Percentiles rank a stretch among this genome's conserved stretches.
phyloP scores from a whole-genome alignment of 1,140 invertebrate genomes.

The Ceratosolen solmsi region DNA sequence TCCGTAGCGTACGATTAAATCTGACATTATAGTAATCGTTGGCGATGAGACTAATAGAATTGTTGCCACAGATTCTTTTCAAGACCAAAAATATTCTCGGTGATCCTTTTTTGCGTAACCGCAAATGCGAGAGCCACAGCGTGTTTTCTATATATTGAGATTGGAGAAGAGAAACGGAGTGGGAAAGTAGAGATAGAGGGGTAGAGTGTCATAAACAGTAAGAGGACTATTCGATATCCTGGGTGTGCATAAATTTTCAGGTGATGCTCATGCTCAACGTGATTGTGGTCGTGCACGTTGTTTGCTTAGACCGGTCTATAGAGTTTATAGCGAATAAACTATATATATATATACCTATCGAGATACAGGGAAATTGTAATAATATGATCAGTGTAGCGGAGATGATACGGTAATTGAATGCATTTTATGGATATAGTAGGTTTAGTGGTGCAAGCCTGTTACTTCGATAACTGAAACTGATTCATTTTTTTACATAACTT shows the following conservation, averaged over 20 bases:
- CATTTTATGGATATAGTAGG: background rate
- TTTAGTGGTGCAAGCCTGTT: background rate
- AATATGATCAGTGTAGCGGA: background rate
- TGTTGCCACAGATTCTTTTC: too few species aligned
- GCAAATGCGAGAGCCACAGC: background rate
- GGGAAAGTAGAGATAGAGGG: too few species aligned
- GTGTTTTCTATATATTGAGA: too few species aligned
- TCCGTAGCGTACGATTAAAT: too few species aligned
- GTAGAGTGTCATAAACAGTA: too few species aligned
- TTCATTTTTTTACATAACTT: background rate
- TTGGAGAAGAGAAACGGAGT: too few species aligned
- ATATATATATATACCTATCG: background rate
- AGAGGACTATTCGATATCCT: slow-evolving; percentile 26
- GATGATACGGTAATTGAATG: background rate
- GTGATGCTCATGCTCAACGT: background rate
- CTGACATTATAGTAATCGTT: too few species aligned
- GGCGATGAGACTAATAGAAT: too few species aligned
- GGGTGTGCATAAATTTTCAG: slow-evolving; percentile 5
- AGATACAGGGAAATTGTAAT: slow-evolving; percentile 23
- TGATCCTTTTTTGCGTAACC: slow-evolving; percentile 25
- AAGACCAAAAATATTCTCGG: too few species aligned
- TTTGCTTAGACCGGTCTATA: background rate
- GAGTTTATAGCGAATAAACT: too few species aligned
- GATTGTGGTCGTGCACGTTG: slow-evolving; percentile 11
- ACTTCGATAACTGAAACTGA: background rate